Base-by-base conservation (phyloP, 2,797 vertebrate species). In the Scolopax bukidnonensis region DNA sequence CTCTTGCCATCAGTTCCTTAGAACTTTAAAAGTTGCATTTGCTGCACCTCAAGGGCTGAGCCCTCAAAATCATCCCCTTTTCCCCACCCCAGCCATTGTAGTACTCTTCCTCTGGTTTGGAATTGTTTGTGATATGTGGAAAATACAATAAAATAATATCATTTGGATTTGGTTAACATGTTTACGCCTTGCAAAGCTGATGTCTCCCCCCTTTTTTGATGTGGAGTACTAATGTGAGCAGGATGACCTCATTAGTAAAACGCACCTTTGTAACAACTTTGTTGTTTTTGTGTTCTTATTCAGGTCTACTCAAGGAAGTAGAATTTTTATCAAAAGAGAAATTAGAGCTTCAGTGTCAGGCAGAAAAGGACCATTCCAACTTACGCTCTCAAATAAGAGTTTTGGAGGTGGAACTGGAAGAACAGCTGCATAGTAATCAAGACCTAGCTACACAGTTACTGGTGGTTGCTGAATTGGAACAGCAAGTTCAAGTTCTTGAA, bases 401-500 rank as follows among this genome's bases (percentile, higher is more conserved):
- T 36, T 95, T 99, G 85, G 99, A 99, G 97, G 98, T 98, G 5
- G 98, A 99, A 68, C 95, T 99, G 73, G 99, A 99, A 67, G 99
- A 99, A 48, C 99, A 99, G 95, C 98, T 99, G 80, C 97, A 91
- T 4, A 97, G 96, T 71, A 98, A 98, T 47, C 96, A 98, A 28
- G 98, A 98, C 59, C 97, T 98, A 1, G 97, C 97, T 67, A 97
- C 96, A 40, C 98, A 98, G 94, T 98, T 98, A 10, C 90, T 97
- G 85, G 98, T 99, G 70, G 97, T 98, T 4, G 94, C 98, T 21
- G 98, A 99, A 82, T 98, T 99, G 53, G 97, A 97, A 92, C 99
- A 99, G 97, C 99, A 98, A 43, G 98, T 99, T 88, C 97, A 98
- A 67, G 98, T 99, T 38, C 98, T 99, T 41, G 99, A 99, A 95